These are phyloP conservation scores for Triplophysa yarkandensis DNA, from an alignment of 2,797 vertebrate genomes.

Conservation along the genomic window DNA sequence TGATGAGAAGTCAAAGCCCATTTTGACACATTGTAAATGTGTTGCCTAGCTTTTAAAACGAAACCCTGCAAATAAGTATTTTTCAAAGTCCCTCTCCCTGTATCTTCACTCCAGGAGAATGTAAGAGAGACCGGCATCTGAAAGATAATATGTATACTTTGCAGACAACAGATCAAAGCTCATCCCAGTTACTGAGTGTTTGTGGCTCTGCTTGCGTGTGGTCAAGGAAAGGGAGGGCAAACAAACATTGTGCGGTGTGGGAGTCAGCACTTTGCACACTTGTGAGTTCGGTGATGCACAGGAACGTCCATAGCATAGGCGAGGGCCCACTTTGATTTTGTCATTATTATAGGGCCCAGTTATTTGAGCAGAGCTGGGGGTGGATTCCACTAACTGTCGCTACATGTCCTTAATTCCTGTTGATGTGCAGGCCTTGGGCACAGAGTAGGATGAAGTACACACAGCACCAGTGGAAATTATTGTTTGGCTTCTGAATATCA, in stretches of 20 bases:
- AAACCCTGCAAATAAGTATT: conserved; percentile 50
- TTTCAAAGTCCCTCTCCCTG: conserved; percentile 24
- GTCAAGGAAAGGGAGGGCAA: conserved; percentile 60
- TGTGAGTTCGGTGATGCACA: conserved; percentile 30
- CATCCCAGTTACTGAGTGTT: conserved; percentile 61
- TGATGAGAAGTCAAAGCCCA: too few species aligned
- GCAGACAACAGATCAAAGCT: conserved; percentile 67
- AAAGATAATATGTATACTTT: conserved; percentile 62
- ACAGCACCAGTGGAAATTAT: conserved; percentile 64
- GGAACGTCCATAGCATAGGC: conserved; percentile 49
- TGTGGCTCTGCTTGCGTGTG: conserved; percentile 49
- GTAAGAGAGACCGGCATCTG: conserved; percentile 47
- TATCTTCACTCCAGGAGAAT: conserved; percentile 35
- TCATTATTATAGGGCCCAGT: conserved; percentile 74
- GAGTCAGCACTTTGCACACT: conserved; percentile 57
- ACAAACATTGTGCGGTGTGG: conserved; percentile 57
- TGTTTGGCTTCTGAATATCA: conserved; percentile 53
- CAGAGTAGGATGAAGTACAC: conserved; percentile 74
- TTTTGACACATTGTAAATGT: conserved; percentile 10
- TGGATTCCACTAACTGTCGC: conserved; percentile 72
- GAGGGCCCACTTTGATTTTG: conserved; percentile 69
- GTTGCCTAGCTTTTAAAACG: conserved; percentile 14
- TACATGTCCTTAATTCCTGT: conserved; percentile 82
- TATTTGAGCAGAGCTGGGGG: conserved; percentile 65
- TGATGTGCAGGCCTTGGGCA: conserved; percentile 80